Conservation (phyloP, 1,140 invertebrate genomes). For the Lasioglossum albipes region DNA sequence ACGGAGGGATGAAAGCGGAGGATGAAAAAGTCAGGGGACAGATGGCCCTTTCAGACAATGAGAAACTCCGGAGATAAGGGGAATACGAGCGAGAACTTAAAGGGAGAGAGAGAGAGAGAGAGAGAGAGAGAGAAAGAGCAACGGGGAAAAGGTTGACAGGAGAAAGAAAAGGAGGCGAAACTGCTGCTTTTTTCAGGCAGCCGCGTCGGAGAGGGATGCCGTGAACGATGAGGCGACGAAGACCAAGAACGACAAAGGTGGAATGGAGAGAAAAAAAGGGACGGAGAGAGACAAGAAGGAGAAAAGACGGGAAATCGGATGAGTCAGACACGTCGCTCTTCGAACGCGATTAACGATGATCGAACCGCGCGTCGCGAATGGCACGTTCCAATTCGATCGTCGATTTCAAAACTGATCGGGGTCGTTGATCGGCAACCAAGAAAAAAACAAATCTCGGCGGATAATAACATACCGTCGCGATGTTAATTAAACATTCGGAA, state of each 20-base stretch:
- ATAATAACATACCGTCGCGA: background rate
- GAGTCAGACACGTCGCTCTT: conserved; percentile 65
- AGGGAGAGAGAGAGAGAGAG: conserved; percentile 40
- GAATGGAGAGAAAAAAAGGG: conserved; percentile 2
- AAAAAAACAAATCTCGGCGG: background rate
- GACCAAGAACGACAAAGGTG: conserved; percentile 31
- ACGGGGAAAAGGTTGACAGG: conserved; percentile 49
- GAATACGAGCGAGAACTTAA: conserved; percentile 62
- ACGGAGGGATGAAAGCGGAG: conserved; percentile 73
- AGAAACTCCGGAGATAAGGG: conserved; percentile 80
- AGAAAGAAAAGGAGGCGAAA: conserved; percentile 59
- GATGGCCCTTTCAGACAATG: conserved; percentile 80
- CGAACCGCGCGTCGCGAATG: background rate
- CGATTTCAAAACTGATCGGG: too few relatives aligned
- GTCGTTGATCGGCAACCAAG: too few relatives aligned
- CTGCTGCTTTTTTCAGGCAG: conserved; percentile 61
- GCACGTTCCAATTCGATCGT: background rate
- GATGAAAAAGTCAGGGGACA: conserved; percentile 78
- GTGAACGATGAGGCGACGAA: conserved; percentile 51
- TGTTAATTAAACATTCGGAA: background rate
- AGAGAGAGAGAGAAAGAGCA: conserved; percentile 47
- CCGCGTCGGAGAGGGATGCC: conserved; percentile 49
- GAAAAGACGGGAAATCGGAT: conserved; percentile 45
- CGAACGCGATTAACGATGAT: conserved; percentile 64
- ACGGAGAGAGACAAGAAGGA: background rate